Conservation (phyloP, 64 coral and sea anemone species). For the Porites lutea region DNA sequence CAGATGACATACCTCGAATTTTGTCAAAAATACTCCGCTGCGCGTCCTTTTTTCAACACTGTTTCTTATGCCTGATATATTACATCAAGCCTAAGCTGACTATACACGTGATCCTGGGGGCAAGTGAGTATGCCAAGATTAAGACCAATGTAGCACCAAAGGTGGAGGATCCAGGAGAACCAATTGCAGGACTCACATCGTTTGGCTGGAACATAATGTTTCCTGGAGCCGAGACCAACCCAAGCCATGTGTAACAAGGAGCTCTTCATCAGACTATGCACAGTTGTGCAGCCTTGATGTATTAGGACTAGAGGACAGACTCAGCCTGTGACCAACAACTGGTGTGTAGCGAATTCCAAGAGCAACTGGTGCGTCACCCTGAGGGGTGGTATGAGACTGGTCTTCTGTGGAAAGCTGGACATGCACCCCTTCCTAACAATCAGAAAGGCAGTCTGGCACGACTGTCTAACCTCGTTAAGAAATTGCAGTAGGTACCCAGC, state of each 20-base stretch:
- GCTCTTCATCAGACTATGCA: constrained; percentile 25
- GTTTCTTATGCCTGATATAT: no score
- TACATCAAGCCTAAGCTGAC: constrained; percentile 6
- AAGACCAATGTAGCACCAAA: constrained; percentile 41
- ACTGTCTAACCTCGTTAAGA: constrained; percentile 39
- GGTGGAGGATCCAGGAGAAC: constrained; percentile 31
- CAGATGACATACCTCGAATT: no score
- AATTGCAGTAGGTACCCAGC: constrained; percentile 2
- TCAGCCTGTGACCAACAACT: constrained; percentile 18
- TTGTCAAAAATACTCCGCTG: no score
- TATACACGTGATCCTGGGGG: constrained; percentile 51
- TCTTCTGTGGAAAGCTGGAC: constrained; percentile 29
- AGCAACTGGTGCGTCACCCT: constrained; percentile 6
- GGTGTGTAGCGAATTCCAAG: constrained; percentile 38
- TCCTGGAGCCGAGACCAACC: constrained; percentile 13
- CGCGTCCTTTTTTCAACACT: no score
- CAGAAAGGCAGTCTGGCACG: constrained; percentile 24
- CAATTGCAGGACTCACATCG: constrained; percentile 27
- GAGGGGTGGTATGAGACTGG: constrained; percentile 47
- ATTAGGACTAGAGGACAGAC: constrained; percentile 52
- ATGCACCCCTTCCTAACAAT: neutral
- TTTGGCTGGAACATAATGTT: constrained; percentile 62
- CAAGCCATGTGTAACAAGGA: constrained; percentile 29
- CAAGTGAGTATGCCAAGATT: constrained; percentile 48
- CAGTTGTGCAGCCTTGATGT: constrained; percentile 50